These are phyloP conservation scores for Acanthosepion lycidas DNA, from an alignment of 2,888 invertebrate genomes.

Conservation along the genomic window DNA sequence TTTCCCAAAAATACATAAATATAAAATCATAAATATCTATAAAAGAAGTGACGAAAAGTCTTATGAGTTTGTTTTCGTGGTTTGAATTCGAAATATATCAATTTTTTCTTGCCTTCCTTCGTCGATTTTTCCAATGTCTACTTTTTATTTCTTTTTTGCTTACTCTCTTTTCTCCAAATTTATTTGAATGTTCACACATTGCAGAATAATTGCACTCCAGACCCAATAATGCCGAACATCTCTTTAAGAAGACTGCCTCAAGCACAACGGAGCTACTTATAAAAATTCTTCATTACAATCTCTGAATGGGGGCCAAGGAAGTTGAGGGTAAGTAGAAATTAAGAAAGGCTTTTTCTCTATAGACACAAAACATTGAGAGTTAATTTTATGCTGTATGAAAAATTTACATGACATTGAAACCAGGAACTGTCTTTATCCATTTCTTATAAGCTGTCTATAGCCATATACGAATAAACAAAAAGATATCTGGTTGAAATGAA, in stretches of 20 bases:
- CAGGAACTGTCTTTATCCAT: not conserved
- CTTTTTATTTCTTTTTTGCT: not conserved
- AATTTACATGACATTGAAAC: not conserved
- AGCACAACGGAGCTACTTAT: not conserved
- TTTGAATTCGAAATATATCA: not conserved
- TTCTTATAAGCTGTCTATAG: too few species aligned
- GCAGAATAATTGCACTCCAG: not conserved
- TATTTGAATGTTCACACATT: not conserved
- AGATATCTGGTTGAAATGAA: too few species aligned
- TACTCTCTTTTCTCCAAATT: not conserved
- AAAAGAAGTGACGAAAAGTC: too few species aligned
- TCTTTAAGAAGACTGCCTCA: not conserved
- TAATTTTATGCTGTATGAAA: not conserved
- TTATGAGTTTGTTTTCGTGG: too few species aligned
- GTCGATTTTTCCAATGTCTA: not conserved
- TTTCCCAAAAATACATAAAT: too few species aligned
- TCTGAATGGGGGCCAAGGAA: not conserved
- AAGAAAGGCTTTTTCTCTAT: not conserved
- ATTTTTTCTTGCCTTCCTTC: not conserved
- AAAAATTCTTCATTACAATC: not conserved
- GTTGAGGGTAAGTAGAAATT: not conserved
- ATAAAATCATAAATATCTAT: too few species aligned
- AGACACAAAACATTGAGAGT: not conserved
- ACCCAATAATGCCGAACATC: not conserved
- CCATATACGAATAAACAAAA: too few species aligned